These are phyloP conservation scores for Pyrgilauda ruficollis DNA, from an alignment of 2,113 vertebrate species.

Conservation along the genomic window DNA sequence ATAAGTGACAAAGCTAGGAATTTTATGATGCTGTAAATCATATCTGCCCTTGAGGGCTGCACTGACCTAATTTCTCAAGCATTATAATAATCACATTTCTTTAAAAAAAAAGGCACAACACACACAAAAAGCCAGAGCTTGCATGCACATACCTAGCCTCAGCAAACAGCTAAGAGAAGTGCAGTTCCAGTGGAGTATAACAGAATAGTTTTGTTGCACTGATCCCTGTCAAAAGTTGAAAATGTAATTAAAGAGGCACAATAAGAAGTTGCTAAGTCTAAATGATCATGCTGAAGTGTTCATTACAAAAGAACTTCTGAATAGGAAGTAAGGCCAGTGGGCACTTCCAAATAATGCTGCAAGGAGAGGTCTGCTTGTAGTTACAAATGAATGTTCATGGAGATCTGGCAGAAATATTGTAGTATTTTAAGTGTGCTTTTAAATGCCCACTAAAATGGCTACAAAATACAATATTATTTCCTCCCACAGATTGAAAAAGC, in stretches of 20 bases:
- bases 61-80: neutral
- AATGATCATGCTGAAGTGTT: neutral
- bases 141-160: neutral
- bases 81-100: neutral
- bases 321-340: neutral
- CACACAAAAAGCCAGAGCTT: neutral
- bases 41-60: neutral
- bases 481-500: conserved; percentile 87
- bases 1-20: neutral
- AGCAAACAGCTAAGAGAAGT: neutral
- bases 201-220: neutral
- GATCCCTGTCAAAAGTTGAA: neutral
- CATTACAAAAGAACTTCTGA: neutral
- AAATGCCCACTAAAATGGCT: neutral
- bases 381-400: neutral
- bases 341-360: neutral
- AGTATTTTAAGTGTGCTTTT: neutral
- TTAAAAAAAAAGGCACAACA: neutral
- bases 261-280: neutral
- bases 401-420: neutral
- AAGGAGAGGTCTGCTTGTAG: neutral
- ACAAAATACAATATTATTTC: conserved; percentile 49
- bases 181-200: neutral
- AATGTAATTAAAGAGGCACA: neutral
- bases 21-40: neutral